Conservation (phyloP, 2,888 invertebrate genomes). For the Villa cingulata region DNA sequence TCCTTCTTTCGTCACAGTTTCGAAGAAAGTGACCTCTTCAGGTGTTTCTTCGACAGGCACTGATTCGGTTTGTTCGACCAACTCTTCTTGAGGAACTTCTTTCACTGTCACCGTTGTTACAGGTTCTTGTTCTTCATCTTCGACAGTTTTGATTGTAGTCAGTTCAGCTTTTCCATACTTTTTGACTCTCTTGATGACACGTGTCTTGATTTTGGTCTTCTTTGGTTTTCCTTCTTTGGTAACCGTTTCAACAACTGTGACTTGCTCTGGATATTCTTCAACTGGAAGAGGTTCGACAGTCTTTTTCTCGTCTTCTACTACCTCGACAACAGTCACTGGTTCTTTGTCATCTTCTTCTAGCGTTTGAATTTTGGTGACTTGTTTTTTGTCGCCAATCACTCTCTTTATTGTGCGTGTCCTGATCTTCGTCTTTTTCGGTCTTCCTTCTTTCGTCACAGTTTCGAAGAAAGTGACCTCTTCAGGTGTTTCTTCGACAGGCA, state of each 20-base stretch:
- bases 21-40: constrained; percentile 29
- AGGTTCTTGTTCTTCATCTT: constrained; percentile 24
- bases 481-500: constrained; percentile 16
- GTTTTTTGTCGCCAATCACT: constrained; percentile 26
- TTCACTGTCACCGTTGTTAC: constrained; percentile 20
- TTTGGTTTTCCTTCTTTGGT: constrained; percentile 22
- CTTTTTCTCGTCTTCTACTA: constrained; percentile 21
- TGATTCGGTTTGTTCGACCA: constrained; percentile 18
- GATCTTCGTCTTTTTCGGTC: constrained; percentile 18
- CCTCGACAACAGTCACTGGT: constrained; percentile 22
- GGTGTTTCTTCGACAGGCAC: constrained; percentile 14
- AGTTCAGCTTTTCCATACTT: constrained; percentile 22
- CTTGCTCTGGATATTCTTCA: constrained; percentile 19
- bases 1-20: constrained; percentile 26
- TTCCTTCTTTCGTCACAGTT: constrained; percentile 21
- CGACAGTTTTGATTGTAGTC: constrained; percentile 27
- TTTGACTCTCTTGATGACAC: constrained; percentile 15
- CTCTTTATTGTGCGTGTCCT: constrained; percentile 23
- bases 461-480: constrained; percentile 20
- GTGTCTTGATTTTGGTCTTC: constrained; percentile 19
- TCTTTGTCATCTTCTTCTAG: constrained; percentile 29
- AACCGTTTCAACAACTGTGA: constrained; percentile 17
- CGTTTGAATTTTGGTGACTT: constrained; percentile 29
- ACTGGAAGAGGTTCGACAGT: constrained; percentile 9
- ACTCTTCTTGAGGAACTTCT: constrained; percentile 20